Evolutionary conservation across 2,113 vertebrate species (phyloP), one percentile per base, ranked within the genome.

Genomic region (Vombatus ursinus): DNA sequence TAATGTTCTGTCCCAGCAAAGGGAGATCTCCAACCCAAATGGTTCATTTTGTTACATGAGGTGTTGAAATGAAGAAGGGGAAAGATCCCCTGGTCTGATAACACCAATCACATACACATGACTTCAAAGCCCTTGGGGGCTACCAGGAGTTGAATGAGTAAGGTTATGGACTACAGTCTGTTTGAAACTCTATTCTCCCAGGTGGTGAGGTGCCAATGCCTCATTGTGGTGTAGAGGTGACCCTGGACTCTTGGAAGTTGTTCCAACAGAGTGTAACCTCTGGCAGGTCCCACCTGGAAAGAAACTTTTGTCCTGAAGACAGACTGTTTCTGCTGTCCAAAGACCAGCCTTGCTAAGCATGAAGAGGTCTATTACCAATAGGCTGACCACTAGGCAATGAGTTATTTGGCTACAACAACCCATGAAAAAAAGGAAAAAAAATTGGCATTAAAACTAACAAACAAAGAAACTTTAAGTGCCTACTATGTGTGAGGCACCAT

Each of bases 1-100:
- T 95, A 94, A 94, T 96, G 94, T 49, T 93, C 90, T 89, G 25
- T 61, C 54, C 54, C 24, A 93, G 57, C 50, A 94, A 97, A 44
- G 53, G 28, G 51, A 95, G 49, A 91, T 95, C 52, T 94, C 50
- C 89, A 95, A 47, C n/a, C 44, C 92, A 68, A 90, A 49, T 90
- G 48, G 28, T 26, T 95, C 52, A 91, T 92, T 95, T 94, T 47
- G 44, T 77, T 92, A 50, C 48, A 91, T 49, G 49, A 84, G 90
- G 47, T 28, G 37, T 0, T 95, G 54, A 93, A 89, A 92, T 96
- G 10, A 91, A 92, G 90, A 77, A 94, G 37, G 91, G 92, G 6
- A 93, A 94, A 54, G 89, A 93, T 89, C 25, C 24, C 90, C 93
- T 94, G 47, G 52, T 51, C 84, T 95, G 89, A 93, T 96, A 93